Evolutionary conservation across 2,888 invertebrate species (phyloP), one percentile per base, ranked within the genome.

Genomic region (Aporophyla lueneburgensis): DNA sequence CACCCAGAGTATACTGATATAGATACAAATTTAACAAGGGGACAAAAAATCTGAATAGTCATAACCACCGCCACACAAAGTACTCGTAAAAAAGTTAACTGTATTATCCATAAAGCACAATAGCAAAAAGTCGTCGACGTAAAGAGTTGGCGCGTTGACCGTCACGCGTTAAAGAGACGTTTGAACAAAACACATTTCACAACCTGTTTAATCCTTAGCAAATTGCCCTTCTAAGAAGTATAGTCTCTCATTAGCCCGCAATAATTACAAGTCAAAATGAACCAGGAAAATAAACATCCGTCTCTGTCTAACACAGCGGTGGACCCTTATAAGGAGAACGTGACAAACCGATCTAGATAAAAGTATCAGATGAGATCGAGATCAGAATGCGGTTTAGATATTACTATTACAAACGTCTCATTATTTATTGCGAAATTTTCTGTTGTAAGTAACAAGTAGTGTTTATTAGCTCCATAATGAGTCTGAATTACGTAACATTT

Each of bases 291-390:
- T 86, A 86, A 88, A 83, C 86, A 78, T 87, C 90, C 83, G 82
- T 94, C 93, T 87, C 88, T 85, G 84, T 95, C 93, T 86, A 83
- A 80, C 90, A 74, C 79, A 89, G 78, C 81, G 73, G 78, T 67
- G 74, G 75, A 75, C 68, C 70, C 84, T 81, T 86, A 88, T 84
- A 89, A 89, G 86, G 81, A 88, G 91, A 93, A 91, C 92, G 93
- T 92, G 93, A 94, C 91, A 93, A 92, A 92, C 74, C 87, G 92
- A 95, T 95, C 94, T 91, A 93, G 94, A 94, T 95, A 94, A 91
- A 89, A 79, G 80, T 92, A 93, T 94, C 92, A 92, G 94, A 94
- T 93, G 92, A 92, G 93, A 95, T 95, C 93, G 89, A 91, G 92
- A 95, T 95, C 93, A 92, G 91, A 91, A 90, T 90, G 90, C 92